Base-by-base conservation (phyloP, 2,797 vertebrate species). In the Microcaecilia unicolor region DNA sequence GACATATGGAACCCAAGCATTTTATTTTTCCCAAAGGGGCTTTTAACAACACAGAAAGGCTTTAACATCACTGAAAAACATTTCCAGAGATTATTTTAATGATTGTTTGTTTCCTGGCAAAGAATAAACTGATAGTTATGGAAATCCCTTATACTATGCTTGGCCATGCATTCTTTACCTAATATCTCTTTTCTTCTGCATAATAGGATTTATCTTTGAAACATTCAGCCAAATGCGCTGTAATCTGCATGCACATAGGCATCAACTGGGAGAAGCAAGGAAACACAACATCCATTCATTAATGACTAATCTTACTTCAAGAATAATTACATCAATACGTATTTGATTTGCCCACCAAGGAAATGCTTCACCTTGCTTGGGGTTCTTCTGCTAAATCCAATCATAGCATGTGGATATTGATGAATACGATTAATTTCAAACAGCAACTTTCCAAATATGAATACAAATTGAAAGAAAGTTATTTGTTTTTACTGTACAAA, bases 301-400 rank as follows among this genome's bases (percentile, higher is more conserved):
- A 15, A 4, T 5, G 31, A 15, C 17, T 48, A 47, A 9, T 38
- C 17, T 42, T 15, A 11, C 39, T 62, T 57, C 20, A 18, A 20
- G 9, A 15, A 40, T 48, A 61, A 26, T 63, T 58, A 31, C 17
- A 24, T 54, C 30, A 48, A 55, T n/a, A n/a, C 47, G 15, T 34
- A 15, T 46, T 42, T 46, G 29, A 29, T 25, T 43, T 55, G 34
- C 51, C 61, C 53, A 39, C 30, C 23, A 32, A 61, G 29, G 26
- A 41, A 34, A 31, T 6, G 11, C 10, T 37, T 37, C 19, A 15
- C 34, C 32, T 9, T 33, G 43, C 43, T 33, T 18, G 34, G 51
- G 44, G 34, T 34, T 20, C 31, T 18, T 0, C 25, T 12, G 20
- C 28, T 52, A 25, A 40, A 26, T 55, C 36, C 18, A 12, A 7